These are phyloP conservation scores for Festucalex cinctus DNA, from an alignment of 2,113 vertebrate genomes.

Conservation along the genomic window DNA sequence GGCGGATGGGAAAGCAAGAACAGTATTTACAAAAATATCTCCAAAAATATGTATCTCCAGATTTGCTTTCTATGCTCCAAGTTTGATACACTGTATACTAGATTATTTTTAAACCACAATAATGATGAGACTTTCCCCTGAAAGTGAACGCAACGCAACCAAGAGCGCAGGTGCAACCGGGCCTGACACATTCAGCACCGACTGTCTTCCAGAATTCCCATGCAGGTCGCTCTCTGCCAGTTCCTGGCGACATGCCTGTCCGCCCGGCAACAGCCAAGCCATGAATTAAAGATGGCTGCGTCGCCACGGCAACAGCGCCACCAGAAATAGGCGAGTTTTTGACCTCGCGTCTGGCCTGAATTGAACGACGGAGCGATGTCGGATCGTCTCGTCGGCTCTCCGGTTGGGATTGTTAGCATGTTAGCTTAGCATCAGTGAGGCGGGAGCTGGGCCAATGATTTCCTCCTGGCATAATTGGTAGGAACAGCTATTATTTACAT, in stretches of 20 bases:
- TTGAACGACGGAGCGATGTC: slow-evolving; percentile 55
- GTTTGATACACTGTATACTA: too few species aligned
- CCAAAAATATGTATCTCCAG: too few species aligned
- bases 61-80: too few species aligned
- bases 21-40: too few species aligned
- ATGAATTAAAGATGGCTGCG: slow-evolving; percentile 67
- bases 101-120: not conserved
- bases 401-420: slow-evolving; percentile 43
- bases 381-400: slow-evolving; percentile 51
- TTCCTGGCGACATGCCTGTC: slow-evolving; percentile 44
- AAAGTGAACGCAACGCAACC: not conserved
- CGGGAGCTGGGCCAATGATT: too few species aligned
- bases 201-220: slow-evolving; percentile 42
- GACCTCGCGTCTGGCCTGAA: slow-evolving; percentile 51
- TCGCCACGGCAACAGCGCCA: slow-evolving; percentile 42
- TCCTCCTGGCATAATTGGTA: too few species aligned
- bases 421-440: slow-evolving; percentile 23
- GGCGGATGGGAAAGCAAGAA: too few species aligned
- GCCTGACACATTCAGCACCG: slow-evolving; percentile 33
- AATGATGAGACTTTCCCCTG: not conserved
- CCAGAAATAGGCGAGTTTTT: slow-evolving; percentile 56
- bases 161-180: slow-evolving; percentile 1
- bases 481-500: too few species aligned
- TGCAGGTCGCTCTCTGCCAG: slow-evolving; percentile 52
- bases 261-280: slow-evolving; percentile 31